Base-by-base conservation (phyloP, 2,797 vertebrate genomes). In the Cynopterus sphinx region DNA sequence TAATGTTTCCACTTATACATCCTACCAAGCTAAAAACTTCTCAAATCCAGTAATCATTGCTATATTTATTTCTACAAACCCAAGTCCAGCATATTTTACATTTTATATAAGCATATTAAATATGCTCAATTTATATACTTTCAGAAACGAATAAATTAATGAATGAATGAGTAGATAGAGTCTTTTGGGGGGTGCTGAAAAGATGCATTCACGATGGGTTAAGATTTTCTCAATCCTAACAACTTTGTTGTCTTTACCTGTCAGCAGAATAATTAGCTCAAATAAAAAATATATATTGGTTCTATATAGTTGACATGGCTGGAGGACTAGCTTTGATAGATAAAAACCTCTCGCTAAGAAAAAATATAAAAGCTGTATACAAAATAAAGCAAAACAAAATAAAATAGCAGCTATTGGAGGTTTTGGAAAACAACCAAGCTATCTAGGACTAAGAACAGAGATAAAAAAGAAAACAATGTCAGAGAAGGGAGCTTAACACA, bases 241-340 rank as follows among this genome's bases (percentile, higher is more conserved):
- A 93, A 46, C 15, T 94, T 67, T 94, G 31, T 51, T 70, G 33
- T 82, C 51, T 90, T 92, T 74, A 33, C 36, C 9, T 67, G 36
- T 57, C 78, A 92, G 81, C 22, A 88, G 85, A 94, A 91, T 86
- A 71, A 86, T 73, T 73, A 75, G 36, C 70, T 94, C 24, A 83
- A 28, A 53, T 74, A 67, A 96, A 95, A 84, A 77, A 33, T 33
- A 33, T 33, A 33, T 39, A 53, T 51, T 67, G 12, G 28, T 73
- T 46, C 61, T 75, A 63, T 28, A 86, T 89, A 86, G n/a, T 61
- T 65, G 9, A 65, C 9, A n/a, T 51, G 46, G 51, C 73, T 26
- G 1, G 21, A 65, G 28, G 55, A 63, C 33, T 28, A 96, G 55
- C 10, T 77, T 77, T 26, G 49, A 24, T 65, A 75, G 26, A 53